Evolutionary conservation across 1,140 invertebrate species (phyloP), one percentile per base, ranked within the genome.

Genomic region (Stenopsyche tienmushanensis): DNA sequence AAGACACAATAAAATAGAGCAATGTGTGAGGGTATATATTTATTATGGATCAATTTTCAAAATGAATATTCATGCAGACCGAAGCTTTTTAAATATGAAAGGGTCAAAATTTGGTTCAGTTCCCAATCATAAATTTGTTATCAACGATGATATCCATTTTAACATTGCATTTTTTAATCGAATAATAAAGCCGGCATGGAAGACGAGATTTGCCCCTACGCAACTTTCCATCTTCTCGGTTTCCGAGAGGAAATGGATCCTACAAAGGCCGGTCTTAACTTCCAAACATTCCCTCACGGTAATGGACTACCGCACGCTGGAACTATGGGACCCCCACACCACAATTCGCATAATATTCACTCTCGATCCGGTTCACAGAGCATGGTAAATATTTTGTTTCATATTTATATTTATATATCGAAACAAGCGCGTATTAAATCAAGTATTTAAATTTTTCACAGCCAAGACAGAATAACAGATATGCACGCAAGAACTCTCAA

Each of bases 171-270:
- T n/a, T n/a, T n/a, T n/a, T n/a, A n/a, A n/a, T n/a, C n/a, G n/a
- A n/a, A n/a, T n/a, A n/a, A n/a, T 63, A 54, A 49, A 58, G 64
- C 82, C 91, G 92, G 92, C 77, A 92, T 93, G 86, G 93, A 95
- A 77, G 93, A 96, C 79, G 93, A 96, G 77, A 95, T 95, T 76
- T 94, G 92, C 78, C 93, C 93, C 10, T 96, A 96, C 78, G 93
- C 93, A 1, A 96, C 93, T 13, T 96, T 96, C 88, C 93, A 96
- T 76, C 82, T 96, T 70, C 84, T 96, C 50, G 93, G 93, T 71
- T 95, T 96, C 88, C 89, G 93, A 69, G 93, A 96, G 77, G 93
- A 96, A 85, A 94, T 94, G 91, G 92, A 94, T 76, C 92, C 92
- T 15, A 89, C 84, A 75, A 93, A 93, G 80, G 90, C 90, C 21